These are phyloP conservation scores for Scolopax bukidnonensis DNA, from an alignment of 2,797 vertebrate species.

Conservation along the genomic window DNA sequence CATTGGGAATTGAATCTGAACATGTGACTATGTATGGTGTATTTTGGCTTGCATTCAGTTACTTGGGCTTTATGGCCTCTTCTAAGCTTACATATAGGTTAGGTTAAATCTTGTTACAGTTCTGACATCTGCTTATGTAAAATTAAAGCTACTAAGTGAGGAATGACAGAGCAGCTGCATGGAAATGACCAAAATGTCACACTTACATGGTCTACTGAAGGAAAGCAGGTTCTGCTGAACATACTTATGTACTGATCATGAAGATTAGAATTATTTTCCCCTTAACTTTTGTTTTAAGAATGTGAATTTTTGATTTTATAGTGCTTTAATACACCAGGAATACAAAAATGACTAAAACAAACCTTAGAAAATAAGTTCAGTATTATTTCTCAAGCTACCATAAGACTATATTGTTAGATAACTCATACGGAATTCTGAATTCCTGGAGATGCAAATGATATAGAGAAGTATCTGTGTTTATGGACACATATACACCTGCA, in stretches of 20 bases:
- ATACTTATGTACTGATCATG: background rate
- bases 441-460: background rate
- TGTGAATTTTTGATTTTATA: background rate
- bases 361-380: background rate
- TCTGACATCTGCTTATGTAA: background rate
- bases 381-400: background rate
- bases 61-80: background rate
- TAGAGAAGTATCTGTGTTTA: background rate
- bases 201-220: background rate
- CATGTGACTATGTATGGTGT: background rate
- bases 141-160: background rate
- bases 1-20: background rate
- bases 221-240: background rate
- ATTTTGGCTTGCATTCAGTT: background rate
- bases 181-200: background rate
- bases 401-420: background rate
- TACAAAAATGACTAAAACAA: background rate
- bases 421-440: background rate
- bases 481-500: background rate
- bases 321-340: background rate
- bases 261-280: background rate
- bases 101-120: background rate
- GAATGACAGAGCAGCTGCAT: background rate
- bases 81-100: background rate
- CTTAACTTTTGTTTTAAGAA: background rate